A percentile compares a stretch with the other conserved stretches of the same genome.
Evolutionary conservation across 2,888 invertebrate species (phyloP).

Genomic region (Liodrosophila aerea): DNA sequence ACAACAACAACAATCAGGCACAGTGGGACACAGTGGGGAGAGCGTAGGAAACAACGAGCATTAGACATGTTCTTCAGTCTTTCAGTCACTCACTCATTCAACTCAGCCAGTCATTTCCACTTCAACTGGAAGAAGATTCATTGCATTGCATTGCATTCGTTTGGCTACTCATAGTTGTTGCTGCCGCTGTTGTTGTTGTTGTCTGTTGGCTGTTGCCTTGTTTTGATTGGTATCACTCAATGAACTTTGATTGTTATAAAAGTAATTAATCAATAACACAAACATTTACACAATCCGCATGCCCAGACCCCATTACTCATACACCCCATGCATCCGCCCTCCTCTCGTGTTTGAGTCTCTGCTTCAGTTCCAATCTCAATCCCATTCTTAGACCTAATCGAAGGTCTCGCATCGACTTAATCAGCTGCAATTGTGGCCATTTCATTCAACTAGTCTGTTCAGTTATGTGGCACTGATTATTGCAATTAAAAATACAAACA

Average conservation of each 20-base stretch:
- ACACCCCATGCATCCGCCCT: neutral
- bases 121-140: slow-evolving; percentile 62
- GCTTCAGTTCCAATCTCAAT: no score
- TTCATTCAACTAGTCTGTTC: slow-evolving; percentile 13
- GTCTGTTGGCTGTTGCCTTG: slow-evolving; percentile 48
- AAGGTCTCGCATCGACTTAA: slow-evolving; percentile 42
- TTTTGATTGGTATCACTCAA: slow-evolving; percentile 80
- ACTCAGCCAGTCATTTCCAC: slow-evolving; percentile 45
- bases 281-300: slow-evolving; percentile 62
- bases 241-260: slow-evolving; percentile 75
- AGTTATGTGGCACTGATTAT: neutral
- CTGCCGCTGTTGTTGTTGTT: slow-evolving; percentile 19
- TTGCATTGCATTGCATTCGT: slow-evolving; percentile 49
- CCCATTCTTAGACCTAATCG: neutral
- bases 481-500: no score
- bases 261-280: slow-evolving; percentile 77
- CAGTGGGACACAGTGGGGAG: neutral
- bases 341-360: no score
- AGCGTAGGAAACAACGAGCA: slow-evolving; percentile 21
- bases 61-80: slow-evolving; percentile 64
- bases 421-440: slow-evolving; percentile 53
- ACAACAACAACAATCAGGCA: neutral
- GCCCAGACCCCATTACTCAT: slow-evolving; percentile 5
- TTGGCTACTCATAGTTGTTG: slow-evolving; percentile 13
- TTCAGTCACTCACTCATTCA: slow-evolving; percentile 45